Evolutionary conservation across 2,113 vertebrate genomes (phyloP).

Genomic region (Aepyceros melampus): DNA sequence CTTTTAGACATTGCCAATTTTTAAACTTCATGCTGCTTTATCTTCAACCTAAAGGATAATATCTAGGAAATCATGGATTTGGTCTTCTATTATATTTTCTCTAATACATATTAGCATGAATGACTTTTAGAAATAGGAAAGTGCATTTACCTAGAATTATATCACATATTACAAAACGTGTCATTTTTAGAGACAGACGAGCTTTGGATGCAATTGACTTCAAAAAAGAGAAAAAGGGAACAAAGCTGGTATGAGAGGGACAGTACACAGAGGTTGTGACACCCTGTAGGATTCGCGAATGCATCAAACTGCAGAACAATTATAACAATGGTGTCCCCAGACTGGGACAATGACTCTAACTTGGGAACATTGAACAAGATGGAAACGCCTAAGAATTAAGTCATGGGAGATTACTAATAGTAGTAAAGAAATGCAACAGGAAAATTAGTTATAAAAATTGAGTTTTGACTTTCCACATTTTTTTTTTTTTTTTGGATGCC

Average conservation of each 20-base stretch:
- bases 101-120: background rate
- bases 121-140: background rate
- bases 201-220: background rate
- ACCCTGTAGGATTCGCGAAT: background rate
- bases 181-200: background rate
- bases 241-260: accelerated
- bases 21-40: background rate
- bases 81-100: background rate
- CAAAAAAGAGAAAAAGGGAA: background rate
- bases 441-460: background rate
- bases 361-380: background rate
- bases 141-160: background rate
- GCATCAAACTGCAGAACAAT: background rate
- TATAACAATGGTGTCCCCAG: background rate
- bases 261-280: background rate
- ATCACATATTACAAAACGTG: background rate
- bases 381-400: background rate
- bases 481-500: background rate
- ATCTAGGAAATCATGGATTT: background rate
- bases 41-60: background rate
- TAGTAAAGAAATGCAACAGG: background rate
- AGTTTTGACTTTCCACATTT: background rate
- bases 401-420: background rate
- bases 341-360: background rate
- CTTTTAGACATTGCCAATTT: background rate